Conservation (phyloP, 2,888 invertebrate species). For the Drosophila putrida region DNA sequence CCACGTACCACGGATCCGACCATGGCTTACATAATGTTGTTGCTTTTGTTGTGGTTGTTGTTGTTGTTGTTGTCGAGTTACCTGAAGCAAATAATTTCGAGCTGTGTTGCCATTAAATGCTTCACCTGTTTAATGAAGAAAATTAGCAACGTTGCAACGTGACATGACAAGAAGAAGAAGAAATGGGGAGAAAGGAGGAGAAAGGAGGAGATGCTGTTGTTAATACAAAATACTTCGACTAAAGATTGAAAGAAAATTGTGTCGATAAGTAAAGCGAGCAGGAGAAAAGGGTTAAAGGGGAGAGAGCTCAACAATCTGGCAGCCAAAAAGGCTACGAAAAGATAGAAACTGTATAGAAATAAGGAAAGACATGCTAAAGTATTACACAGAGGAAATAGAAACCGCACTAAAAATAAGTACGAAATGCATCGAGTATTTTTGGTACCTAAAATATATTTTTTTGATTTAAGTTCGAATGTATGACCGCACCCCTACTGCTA, state of each 20-base stretch:
- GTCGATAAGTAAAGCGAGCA: background rate
- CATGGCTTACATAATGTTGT: slow-evolving; percentile 33
- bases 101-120: slow-evolving; percentile 63
- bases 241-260: slow-evolving; percentile 1
- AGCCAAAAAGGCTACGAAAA: background rate
- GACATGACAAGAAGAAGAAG: background rate
- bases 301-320: background rate
- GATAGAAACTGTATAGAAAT: too few species aligned
- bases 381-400: too few species aligned
- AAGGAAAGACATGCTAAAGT: too few species aligned
- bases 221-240: slow-evolving; percentile 1
- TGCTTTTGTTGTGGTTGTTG: slow-evolving; percentile 34
- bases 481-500: too few species aligned
- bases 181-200: background rate
- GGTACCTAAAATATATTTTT: too few species aligned
- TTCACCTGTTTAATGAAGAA: slow-evolving; percentile 68
- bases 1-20: slow-evolving; percentile 26
- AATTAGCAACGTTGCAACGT: slow-evolving; percentile 60
- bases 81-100: slow-evolving; percentile 62
- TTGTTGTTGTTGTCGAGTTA: slow-evolving; percentile 32
- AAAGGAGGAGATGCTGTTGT: background rate
- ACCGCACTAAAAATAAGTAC: too few species aligned
- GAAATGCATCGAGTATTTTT: too few species aligned
- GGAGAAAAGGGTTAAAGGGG: background rate
- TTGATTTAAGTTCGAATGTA: too few species aligned